These are phyloP conservation scores for Ectobius pallidus DNA, from an alignment of 2,888 invertebrate species.

Conservation along the genomic window DNA sequence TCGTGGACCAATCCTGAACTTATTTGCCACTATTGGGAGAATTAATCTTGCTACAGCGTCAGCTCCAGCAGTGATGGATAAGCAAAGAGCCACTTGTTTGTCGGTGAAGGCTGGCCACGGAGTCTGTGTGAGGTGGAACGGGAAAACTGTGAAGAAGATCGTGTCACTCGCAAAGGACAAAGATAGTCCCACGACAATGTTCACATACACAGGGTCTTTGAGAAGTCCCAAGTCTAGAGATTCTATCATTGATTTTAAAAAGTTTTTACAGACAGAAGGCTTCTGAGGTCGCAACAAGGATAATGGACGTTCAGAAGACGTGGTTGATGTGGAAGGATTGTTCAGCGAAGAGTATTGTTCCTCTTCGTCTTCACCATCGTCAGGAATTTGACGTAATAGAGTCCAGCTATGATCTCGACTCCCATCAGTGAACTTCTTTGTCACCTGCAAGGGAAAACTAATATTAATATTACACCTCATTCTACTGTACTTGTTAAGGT, in stretches of 20 bases:
- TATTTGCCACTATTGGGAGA: conserved; percentile 65
- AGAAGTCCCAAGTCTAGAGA: conserved; percentile 52
- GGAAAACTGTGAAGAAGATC: conserved; percentile 72
- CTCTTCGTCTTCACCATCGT: conserved; percentile 2
- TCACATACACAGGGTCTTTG: conserved; percentile 56
- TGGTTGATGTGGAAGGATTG: conserved; percentile 8
- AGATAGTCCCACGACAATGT: conserved; percentile 72
- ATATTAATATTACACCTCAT: too few relatives aligned
- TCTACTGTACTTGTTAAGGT: too few relatives aligned
- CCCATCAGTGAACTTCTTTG: background rate
- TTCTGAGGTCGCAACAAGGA: background rate
- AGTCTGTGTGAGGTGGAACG: conserved; percentile 63
- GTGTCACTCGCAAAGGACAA: conserved; percentile 72
- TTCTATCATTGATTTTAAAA: conserved; percentile 32
- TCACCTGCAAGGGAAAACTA: background rate
- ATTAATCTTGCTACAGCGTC: conserved; percentile 70
- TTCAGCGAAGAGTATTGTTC: background rate
- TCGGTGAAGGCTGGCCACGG: conserved; percentile 64
- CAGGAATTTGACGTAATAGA: background rate
- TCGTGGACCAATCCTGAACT: conserved; percentile 11
- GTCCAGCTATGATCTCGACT: background rate
- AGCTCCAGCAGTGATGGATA: conserved; percentile 71
- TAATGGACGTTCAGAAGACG: background rate
- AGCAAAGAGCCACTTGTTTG: conserved; percentile 68
- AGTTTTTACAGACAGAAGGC: background rate